phyloP scores from a whole-genome alignment of 2,113 vertebrate species.

The Pseudopodoces humilis region DNA sequence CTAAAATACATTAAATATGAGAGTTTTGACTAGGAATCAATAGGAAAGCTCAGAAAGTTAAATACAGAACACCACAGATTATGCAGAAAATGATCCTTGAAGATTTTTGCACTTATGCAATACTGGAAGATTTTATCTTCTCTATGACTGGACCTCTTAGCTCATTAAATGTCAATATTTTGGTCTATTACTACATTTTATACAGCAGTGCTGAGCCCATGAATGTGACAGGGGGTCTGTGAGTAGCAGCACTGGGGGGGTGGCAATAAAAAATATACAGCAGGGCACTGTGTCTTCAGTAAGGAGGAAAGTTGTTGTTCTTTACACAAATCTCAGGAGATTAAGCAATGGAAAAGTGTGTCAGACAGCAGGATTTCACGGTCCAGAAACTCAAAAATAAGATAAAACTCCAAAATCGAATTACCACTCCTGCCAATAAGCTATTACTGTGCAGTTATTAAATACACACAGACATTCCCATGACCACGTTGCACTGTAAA shows the following conservation, averaged over 20 bases:
- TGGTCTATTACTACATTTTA: neutral
- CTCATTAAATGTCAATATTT: slow-evolving; percentile 49
- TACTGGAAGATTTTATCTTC: slow-evolving; percentile 16
- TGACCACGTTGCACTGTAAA: slow-evolving; percentile 56
- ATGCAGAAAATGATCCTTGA: slow-evolving; percentile 40
- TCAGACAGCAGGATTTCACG: slow-evolving; percentile 63
- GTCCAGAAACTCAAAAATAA: slow-evolving; percentile 64
- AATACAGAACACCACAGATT: slow-evolving; percentile 22
- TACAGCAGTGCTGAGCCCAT: neutral
- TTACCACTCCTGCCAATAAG: slow-evolving; percentile 56
- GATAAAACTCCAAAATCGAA: slow-evolving; percentile 66
- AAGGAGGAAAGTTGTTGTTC: slow-evolving; percentile 28
- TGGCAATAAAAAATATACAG: neutral
- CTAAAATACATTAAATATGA: neutral
- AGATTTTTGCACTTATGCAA: neutral
- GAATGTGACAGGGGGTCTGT: neutral
- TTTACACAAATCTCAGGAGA: slow-evolving; percentile 53
- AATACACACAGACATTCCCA: slow-evolving; percentile 38
- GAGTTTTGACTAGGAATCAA: neutral
- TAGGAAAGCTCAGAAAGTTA: slow-evolving; percentile 14
- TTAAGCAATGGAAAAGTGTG: slow-evolving; percentile 48
- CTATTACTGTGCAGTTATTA: slow-evolving; percentile 44
- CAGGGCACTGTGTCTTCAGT: neutral
- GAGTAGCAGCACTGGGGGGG: neutral
- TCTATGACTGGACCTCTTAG: neutral